Percentiles rank a stretch among this genome's conserved stretches.
These are phyloP conservation scores for Chlorops oryzae DNA, from an alignment of 1,140 invertebrate species.

Conservation along the genomic window DNA sequence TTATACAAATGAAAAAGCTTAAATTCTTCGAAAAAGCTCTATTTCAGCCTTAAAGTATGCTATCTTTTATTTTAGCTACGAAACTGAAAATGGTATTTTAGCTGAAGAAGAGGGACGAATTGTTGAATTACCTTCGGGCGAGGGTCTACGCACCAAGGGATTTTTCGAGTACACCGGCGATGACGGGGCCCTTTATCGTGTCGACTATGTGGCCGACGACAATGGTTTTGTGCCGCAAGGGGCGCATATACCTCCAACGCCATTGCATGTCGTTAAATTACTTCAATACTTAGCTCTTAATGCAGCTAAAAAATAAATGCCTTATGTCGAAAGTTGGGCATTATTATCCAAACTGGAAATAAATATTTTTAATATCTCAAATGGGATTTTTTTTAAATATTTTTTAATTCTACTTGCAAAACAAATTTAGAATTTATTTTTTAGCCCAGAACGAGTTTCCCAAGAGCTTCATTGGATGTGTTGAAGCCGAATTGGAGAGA, in stretches of 20 bases:
- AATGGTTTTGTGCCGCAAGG: constrained; percentile 74
- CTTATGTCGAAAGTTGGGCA: too few relatives aligned
- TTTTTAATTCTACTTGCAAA: too few relatives aligned
- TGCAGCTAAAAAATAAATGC: constrained; percentile 15
- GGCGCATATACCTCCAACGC: constrained; percentile 67
- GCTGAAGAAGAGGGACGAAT: constrained; percentile 52
- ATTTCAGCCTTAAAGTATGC: constrained; percentile 8
- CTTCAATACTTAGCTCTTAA: constrained; percentile 32
- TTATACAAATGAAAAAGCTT: too few relatives aligned
- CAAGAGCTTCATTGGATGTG: too few relatives aligned
- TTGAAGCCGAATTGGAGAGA: too few relatives aligned
- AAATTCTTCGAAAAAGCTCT: background rate
- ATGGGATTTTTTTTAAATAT: too few relatives aligned
- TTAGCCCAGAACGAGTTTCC: too few relatives aligned
- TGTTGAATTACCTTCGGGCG: constrained; percentile 45
- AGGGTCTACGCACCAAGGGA: constrained; percentile 49
- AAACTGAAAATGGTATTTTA: constrained; percentile 56
- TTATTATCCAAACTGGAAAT: too few relatives aligned
- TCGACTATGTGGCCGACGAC: constrained; percentile 76
- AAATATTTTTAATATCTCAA: too few relatives aligned
- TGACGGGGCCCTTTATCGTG: constrained; percentile 47
- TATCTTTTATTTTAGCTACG: constrained; percentile 39
- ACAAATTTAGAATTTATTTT: too few relatives aligned
- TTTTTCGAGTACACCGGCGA: constrained; percentile 56
- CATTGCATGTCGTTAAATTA: constrained; percentile 31